Base-by-base conservation (phyloP, 2,113 vertebrate species). In the Megaleporinus macrocephalus region DNA sequence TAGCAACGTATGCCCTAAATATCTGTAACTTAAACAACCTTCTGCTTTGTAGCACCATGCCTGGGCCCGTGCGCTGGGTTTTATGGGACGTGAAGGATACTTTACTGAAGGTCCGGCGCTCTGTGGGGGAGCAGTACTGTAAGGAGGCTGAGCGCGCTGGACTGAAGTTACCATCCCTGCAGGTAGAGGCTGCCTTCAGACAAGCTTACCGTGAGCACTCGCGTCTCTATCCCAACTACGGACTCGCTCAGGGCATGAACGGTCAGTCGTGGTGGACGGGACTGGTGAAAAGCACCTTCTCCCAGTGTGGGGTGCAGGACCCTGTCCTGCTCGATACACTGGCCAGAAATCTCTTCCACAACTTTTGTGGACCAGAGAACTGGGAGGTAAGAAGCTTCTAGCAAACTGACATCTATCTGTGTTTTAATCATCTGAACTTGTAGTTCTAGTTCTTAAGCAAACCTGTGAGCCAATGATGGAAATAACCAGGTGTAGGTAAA, bases 41-140 rank as follows among this genome's bases (percentile, higher is more conserved):
- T 51, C 6, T 63, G 20, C 49, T 5, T 75, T 65, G 62, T 89
- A 91, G 87, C 83, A 87, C 33, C 3, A 95, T 93, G 80, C 75
- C 63, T 27, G 79, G 74, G 84, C 72, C 90, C 51, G 90, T 97
- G 18, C 93, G 90, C 18, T 95, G 97, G 72, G 87, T 99, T 36
- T 95, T 98, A 0, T 99, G 98, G 98, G 98, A 99, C 0, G 94
- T 97, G 83, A 97, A 95, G 76, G 96, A 98, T 90, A 99, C 98
- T 0, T 89, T 99, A 70, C 88, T 99, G 72, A 95, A 93, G 81
- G 92, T 97, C 80, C 95, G 95, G 44, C 77, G 16, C 1, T 94
- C 97, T 0, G 90, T 97, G 0, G 96, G 95, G 0, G 89, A 94
- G 62, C 95, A 95, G 59, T 99, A 98, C 30, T 94, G 94, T 1